Evolutionary conservation across 2,797 vertebrate species (phyloP).

Genomic region (Phyllotis vaccarum): DNA sequence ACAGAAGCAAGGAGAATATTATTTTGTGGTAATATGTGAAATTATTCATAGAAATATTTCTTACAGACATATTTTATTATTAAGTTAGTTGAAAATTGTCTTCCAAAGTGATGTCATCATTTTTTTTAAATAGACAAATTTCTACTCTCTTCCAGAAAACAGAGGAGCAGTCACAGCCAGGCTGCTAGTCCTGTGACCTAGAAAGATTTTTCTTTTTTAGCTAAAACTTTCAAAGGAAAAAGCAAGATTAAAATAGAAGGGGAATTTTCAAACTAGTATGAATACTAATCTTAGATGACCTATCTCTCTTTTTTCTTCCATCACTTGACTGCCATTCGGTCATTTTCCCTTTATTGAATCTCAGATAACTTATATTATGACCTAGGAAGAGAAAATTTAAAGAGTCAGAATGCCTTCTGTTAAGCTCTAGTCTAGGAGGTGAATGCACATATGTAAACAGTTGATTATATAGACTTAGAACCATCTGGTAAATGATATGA

Average conservation of each 20-base stretch:
- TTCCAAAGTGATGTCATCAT: not conserved
- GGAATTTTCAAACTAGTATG: conserved; percentile 67
- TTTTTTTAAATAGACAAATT: not conserved
- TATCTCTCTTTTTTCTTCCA: conserved; percentile 35
- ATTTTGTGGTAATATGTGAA: not conserved
- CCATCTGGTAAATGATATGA: not conserved
- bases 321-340: not conserved
- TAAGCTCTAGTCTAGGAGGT: not conserved
- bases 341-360: conserved; percentile 13
- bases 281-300: conserved; percentile 75
- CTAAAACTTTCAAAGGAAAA: conserved; percentile 70
- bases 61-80: not conserved
- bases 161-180: conserved; percentile 75
- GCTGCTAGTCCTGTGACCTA: conserved; percentile 75
- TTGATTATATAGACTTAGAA: not conserved
- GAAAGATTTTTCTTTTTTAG: conserved; percentile 69
- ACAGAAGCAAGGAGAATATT: not conserved
- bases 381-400: not conserved
- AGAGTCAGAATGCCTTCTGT: not conserved
- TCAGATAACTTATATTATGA: not conserved
- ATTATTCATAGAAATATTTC: not conserved
- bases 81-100: not conserved
- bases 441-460: not conserved
- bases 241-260: conserved; percentile 77
- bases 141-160: conserved; percentile 80